Evolutionary conservation across 2,888 invertebrate genomes (phyloP).

Genomic region (Synergus gifuensis): DNA sequence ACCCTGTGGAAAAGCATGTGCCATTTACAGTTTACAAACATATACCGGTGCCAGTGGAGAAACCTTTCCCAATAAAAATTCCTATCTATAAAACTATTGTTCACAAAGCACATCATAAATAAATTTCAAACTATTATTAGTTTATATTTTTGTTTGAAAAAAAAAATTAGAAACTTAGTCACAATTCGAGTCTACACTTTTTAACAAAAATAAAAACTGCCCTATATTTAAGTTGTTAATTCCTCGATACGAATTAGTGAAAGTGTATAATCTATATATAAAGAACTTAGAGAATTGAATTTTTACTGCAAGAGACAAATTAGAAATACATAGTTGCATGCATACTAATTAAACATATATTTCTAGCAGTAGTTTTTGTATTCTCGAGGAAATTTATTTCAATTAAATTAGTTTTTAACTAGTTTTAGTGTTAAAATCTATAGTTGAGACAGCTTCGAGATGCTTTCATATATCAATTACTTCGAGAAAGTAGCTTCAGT

Average conservation of each 20-base stretch:
- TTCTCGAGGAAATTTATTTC: background rate
- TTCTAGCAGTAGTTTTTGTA: background rate
- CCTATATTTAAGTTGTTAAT: background rate
- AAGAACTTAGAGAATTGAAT: background rate
- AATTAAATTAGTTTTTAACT: constrained; percentile 11
- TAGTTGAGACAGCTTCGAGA: background rate
- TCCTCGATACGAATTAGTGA: background rate
- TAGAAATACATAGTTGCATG: background rate
- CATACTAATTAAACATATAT: constrained; percentile 9
- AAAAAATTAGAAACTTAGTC: background rate
- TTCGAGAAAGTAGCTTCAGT: constrained; percentile 11
- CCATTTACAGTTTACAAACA: constrained; percentile 83
- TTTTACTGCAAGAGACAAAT: background rate
- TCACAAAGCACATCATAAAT: constrained; percentile 79
- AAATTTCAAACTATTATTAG: background rate
- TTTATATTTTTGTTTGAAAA: background rate
- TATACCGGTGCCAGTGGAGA: constrained; percentile 81
- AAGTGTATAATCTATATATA: background rate
- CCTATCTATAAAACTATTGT: constrained; percentile 85
- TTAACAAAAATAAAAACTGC: background rate
- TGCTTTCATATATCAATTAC: constrained; percentile 14
- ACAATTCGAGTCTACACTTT: background rate
- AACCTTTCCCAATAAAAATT: constrained; percentile 81
- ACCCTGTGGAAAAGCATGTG: constrained; percentile 84
- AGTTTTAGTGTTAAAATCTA: background rate